Evolutionary conservation across 1,140 invertebrate genomes (phyloP).

Genomic region (Cotesia chilonis): DNA sequence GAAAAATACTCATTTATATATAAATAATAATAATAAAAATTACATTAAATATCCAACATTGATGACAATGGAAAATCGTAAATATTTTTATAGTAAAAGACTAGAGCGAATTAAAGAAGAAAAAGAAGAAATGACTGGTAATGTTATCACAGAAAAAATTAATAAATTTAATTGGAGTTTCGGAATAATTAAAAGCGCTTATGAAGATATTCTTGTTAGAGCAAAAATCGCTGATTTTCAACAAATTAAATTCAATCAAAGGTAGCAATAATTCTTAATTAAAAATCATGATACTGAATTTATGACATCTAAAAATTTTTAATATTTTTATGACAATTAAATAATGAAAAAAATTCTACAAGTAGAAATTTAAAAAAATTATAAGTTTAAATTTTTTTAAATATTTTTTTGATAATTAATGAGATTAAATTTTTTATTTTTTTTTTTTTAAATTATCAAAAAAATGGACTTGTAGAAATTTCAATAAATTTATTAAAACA

Average conservation of each 20-base stretch:
- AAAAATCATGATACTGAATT: background rate
- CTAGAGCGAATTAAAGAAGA: constrained; percentile 27
- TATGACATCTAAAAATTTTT: background rate
- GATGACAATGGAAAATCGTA: constrained; percentile 47
- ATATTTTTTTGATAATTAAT: too few relatives aligned
- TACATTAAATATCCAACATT: constrained; percentile 10
- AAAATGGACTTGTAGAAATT: too few relatives aligned
- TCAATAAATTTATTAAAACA: too few relatives aligned
- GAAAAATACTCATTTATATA: too few relatives aligned
- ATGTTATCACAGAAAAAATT: constrained; percentile 25
- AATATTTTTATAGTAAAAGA: constrained; percentile 33
- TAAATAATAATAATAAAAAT: too few relatives aligned
- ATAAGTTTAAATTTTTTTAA: too few relatives aligned
- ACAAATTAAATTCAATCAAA: constrained; percentile 35
- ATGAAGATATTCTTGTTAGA: constrained; percentile 42
- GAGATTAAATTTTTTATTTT: too few relatives aligned
- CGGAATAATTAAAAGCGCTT: constrained; percentile 41
- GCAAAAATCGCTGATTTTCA: constrained; percentile 41
- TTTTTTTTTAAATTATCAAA: too few relatives aligned
- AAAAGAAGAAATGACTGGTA: constrained; percentile 22
- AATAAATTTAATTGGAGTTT: constrained; percentile 22
- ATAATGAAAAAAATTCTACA: too few relatives aligned
- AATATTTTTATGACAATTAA: too few relatives aligned
- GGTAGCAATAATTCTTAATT: constrained; percentile 9
- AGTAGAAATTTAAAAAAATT: too few relatives aligned